These are phyloP conservation scores for Papilio dardanus DNA, from an alignment of 1,140 invertebrate genomes.

Conservation along the genomic window DNA sequence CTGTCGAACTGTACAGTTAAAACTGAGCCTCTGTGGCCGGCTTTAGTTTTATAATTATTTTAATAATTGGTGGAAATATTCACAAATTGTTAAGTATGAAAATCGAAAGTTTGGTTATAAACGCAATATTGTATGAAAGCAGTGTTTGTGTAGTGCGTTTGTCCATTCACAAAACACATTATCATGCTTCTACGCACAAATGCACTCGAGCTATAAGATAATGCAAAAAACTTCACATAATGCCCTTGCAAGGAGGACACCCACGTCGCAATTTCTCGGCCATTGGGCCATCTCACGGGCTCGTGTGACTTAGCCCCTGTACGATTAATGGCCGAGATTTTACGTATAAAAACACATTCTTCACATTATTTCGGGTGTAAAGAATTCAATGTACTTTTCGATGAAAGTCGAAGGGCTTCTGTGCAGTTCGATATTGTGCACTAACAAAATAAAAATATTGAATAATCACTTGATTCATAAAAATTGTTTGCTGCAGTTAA, in stretches of 20 bases:
- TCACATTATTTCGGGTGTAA: slow-evolving; percentile 60
- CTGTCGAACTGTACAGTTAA: no score
- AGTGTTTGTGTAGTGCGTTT: slow-evolving; percentile 58
- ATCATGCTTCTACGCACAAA: slow-evolving; percentile 60
- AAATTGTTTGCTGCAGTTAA: no score
- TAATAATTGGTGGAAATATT: not conserved
- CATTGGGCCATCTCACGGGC: slow-evolving; percentile 75
- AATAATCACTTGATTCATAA: not conserved
- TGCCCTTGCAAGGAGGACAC: slow-evolving; percentile 67
- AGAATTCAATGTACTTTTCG: slow-evolving; percentile 45
- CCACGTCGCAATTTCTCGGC: slow-evolving; percentile 70
- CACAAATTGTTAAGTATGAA: not conserved
- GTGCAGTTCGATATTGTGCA: not conserved
- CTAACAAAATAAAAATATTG: not conserved
- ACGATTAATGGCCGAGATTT: slow-evolving; percentile 58
- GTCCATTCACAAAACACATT: slow-evolving; percentile 66
- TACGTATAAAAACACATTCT: slow-evolving; percentile 59
- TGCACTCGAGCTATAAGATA: slow-evolving; percentile 45
- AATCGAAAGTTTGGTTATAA: slow-evolving; percentile 42
- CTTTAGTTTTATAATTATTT: no score
- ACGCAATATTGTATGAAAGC: slow-evolving; percentile 46
- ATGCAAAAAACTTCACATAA: slow-evolving; percentile 69
- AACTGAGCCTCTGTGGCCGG: no score
- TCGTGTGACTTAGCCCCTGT: slow-evolving; percentile 72
- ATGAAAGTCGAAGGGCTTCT: slow-evolving; percentile 37